Conservation (phyloP, 2,113 vertebrate species). For the Leucosticte australis region DNA sequence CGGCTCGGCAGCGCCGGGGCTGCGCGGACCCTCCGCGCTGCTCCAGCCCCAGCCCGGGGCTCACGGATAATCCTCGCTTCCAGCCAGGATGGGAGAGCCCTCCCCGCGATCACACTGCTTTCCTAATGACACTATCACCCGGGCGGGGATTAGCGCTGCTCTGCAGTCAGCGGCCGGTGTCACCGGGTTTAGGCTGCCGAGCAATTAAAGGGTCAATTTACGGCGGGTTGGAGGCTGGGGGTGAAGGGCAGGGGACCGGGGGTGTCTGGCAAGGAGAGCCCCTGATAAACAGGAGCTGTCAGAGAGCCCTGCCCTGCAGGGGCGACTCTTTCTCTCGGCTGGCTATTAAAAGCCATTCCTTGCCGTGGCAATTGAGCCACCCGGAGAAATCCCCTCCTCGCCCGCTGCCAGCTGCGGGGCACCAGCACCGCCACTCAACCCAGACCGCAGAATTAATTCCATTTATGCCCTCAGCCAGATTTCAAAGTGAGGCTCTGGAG, state of each 20-base stretch:
- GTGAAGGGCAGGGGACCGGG: neutral
- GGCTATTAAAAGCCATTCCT: neutral
- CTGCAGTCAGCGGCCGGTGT: neutral
- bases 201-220: constrained; percentile 37
- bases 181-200: neutral
- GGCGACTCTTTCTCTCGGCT: neutral
- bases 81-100: neutral
- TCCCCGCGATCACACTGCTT: neutral
- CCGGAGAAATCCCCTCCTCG: neutral
- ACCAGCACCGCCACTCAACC: neutral
- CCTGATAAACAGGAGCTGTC: neutral
- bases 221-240: neutral
- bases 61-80: neutral
- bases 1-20: neutral
- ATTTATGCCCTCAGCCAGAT: constrained; percentile 68
- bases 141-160: neutral
- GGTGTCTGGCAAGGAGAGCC: neutral
- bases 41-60: neutral
- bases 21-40: neutral
- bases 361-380: neutral
- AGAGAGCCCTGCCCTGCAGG: neutral
- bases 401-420: neutral
- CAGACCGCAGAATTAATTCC: constrained; percentile 66
- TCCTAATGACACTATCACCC: constrained; percentile 12
- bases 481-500: constrained; percentile 69